Base-by-base conservation (phyloP, 2,888 invertebrate species). In the Bursaphelenchus okinawaensis region DNA sequence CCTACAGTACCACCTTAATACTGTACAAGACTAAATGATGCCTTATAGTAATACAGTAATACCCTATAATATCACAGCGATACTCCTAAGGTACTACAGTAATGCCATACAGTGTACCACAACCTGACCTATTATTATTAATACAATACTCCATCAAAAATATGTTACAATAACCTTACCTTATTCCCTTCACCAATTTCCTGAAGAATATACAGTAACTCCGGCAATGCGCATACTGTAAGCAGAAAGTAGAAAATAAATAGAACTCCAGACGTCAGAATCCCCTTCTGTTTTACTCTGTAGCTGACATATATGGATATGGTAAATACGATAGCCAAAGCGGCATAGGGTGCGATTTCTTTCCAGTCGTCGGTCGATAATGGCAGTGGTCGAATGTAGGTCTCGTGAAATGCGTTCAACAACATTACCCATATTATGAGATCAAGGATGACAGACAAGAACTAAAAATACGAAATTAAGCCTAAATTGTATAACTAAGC, bases 221-320 rank as follows among this genome's bases (percentile, higher is more conserved):
- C 73, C n/a, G 73, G 71, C 23, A 72, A 29, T 22, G 76, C 76
- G 55, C 76, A 73, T 12, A 73, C 12, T 7, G 54, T 54, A 9
- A 73, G 55, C 56, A 80, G 60, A 8, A 75, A 50, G 78, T 78
- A 81, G 63, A 72, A 81, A 51, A 72, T 68, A 57, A 77, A 80
- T 12, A 81, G 66, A 7, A 79, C 76, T 26, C 81, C 81, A 7
- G 81, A 81, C 7, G 81, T 73, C 20, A 77, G 70, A n/a, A 81
- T 61, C 24, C 81, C 81, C 51, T 77, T 63, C 59, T 78, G 78
- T 28, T 75, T 66, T 28, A 75, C 78, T 6, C 77, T 78, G n/a
- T 76, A 67, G 24, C 73, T 71, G 7, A 80, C 56, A 1, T 74
- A 68, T 12, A 81, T 62, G 1, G 77, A 76, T n/a, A 75, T 20